Conservation (phyloP, 30 jellyfish, hydroid and myxozoan genomes). For the Catostylus mosaicus region DNA sequence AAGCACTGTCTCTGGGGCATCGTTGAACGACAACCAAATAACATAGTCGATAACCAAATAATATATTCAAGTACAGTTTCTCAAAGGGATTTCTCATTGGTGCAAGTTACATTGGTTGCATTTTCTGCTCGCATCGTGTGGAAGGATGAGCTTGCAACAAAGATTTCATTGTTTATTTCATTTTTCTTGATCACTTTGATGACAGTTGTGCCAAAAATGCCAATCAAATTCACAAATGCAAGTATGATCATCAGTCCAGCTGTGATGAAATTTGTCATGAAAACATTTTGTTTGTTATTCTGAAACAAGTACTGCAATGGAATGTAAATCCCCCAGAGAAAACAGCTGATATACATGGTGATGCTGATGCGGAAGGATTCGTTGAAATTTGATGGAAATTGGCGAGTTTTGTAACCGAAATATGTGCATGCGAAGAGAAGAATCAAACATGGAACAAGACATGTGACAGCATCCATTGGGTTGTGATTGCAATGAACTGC, state of each 20-base stretch:
- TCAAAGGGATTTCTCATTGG: too few species aligned
- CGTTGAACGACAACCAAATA: too few species aligned
- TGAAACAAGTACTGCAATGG: slow-evolving; percentile 16
- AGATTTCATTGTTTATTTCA: too few species aligned
- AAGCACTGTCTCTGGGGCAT: too few species aligned
- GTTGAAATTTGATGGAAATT: slow-evolving; percentile 79
- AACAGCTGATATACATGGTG: slow-evolving; percentile 77
- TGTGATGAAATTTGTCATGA: slow-evolving; percentile 23
- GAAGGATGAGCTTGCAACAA: too few species aligned
- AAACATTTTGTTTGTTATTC: background rate
- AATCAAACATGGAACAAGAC: slow-evolving; percentile 48
- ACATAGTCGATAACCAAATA: too few species aligned
- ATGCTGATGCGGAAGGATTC: slow-evolving; percentile 84
- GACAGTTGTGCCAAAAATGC: slow-evolving; percentile 31
- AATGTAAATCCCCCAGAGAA: slow-evolving; percentile 32
- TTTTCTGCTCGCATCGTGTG: too few species aligned
- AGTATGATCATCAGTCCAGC: slow-evolving; percentile 3
- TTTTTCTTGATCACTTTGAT: background rate
- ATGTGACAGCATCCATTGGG: slow-evolving; percentile 19
- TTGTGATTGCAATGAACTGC: slow-evolving; percentile 29
- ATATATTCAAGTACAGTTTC: too few species aligned
- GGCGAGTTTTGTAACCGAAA: slow-evolving; percentile 80
- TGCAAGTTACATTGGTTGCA: too few species aligned
- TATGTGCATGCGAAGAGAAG: slow-evolving; percentile 73
- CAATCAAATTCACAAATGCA: slow-evolving; percentile 24